Conservation (phyloP, 2,797 vertebrate genomes). For the Gadopsis marmoratus region DNA sequence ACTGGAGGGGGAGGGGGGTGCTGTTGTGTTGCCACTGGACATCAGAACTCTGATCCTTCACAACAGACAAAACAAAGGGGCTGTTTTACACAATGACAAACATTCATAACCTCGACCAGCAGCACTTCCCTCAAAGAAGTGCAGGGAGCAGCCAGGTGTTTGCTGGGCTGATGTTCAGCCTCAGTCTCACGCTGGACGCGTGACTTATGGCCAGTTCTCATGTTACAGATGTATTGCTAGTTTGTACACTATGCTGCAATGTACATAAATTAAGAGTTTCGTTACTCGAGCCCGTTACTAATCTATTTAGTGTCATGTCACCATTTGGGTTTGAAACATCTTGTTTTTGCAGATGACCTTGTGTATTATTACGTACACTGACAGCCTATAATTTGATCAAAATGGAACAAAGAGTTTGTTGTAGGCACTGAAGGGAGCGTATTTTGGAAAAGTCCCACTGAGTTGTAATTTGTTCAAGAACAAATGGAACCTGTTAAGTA, state of each 20-base stretch:
- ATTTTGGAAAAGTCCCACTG: slow-evolving; percentile 22
- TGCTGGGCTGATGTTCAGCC: slow-evolving; percentile 10
- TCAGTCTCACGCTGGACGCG: slow-evolving; percentile 7
- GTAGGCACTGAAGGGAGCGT: background rate
- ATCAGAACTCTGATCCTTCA: slow-evolving; percentile 77
- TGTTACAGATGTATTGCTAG: background rate
- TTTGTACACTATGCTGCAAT: background rate
- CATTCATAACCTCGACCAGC: slow-evolving; percentile 66
- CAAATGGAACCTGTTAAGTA: background rate
- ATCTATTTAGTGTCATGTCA: slow-evolving; percentile 4
- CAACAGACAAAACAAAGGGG: slow-evolving; percentile 51
- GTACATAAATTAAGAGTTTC: background rate
- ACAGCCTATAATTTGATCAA: slow-evolving; percentile 39
- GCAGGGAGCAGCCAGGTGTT: slow-evolving; percentile 34
- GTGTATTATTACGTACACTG: slow-evolving; percentile 10
- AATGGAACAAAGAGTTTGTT: slow-evolving; percentile 25
- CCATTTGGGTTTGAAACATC: slow-evolving; percentile 1
- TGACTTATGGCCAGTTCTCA: slow-evolving; percentile 3
- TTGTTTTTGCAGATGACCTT: slow-evolving; percentile 16
- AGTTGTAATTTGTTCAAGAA: slow-evolving; percentile 3
- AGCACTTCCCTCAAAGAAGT: slow-evolving; percentile 48
- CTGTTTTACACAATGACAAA: slow-evolving; percentile 62
- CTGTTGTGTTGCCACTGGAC: slow-evolving; percentile 66
- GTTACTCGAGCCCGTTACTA: slow-evolving; percentile 2
- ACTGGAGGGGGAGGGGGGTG: slow-evolving; percentile 13